These are phyloP conservation scores for Alaudala cheleensis DNA, from an alignment of 2,113 vertebrate genomes.

Conservation along the genomic window DNA sequence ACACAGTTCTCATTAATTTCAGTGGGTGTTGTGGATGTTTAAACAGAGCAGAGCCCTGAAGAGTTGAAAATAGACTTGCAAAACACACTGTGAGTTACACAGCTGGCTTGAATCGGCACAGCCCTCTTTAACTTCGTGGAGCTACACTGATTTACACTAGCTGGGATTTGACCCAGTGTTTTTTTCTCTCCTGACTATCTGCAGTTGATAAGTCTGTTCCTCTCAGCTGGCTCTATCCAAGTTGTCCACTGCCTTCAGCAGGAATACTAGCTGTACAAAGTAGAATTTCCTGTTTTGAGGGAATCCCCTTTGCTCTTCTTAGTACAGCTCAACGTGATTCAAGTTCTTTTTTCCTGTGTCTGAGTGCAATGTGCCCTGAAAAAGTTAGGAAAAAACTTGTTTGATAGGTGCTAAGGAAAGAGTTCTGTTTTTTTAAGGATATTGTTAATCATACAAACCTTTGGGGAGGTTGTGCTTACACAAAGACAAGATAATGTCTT, in stretches of 20 bases:
- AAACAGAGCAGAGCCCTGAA: slow-evolving; percentile 36
- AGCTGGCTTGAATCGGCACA: slow-evolving; percentile 31
- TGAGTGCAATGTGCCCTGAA: neutral
- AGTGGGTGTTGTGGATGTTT: slow-evolving; percentile 47
- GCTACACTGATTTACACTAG: neutral
- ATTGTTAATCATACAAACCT: neutral
- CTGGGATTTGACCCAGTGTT: neutral
- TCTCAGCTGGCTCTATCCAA: neutral
- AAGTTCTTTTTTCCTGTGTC: neutral
- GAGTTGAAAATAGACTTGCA: slow-evolving; percentile 61
- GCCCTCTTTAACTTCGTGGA: neutral
- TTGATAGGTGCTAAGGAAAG: neutral
- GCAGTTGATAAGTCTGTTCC: neutral
- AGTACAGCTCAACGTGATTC: neutral
- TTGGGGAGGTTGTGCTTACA: neutral
- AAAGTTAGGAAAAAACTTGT: neutral
- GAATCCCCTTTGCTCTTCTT: neutral
- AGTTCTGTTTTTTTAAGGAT: neutral
- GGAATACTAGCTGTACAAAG: neutral
- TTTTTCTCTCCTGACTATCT: neutral
- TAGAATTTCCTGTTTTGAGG: neutral
- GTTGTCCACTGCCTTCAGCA: neutral
- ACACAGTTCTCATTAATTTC: slow-evolving; percentile 50
- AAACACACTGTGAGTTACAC: slow-evolving; percentile 23
- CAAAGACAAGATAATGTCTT: neutral